Evolutionary conservation across 2,113 vertebrate species (phyloP).

Genomic region (Burhinus bistriatus): DNA sequence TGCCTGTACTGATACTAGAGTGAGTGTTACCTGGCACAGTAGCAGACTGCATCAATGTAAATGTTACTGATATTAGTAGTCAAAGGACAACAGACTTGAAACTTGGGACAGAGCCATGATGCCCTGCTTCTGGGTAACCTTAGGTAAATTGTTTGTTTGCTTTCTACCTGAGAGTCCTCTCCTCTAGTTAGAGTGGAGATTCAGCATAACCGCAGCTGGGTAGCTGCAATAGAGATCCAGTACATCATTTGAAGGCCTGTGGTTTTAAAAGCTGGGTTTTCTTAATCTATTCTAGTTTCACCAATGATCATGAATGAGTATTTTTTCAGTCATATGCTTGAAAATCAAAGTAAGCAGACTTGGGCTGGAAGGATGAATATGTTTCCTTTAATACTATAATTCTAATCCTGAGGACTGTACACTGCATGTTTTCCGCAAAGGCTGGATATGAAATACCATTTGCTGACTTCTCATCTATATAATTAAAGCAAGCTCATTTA

Average conservation of each 20-base stretch:
- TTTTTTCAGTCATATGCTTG: not conserved
- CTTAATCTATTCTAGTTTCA: not conserved
- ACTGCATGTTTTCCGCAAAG: not conserved
- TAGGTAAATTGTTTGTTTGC: not conserved
- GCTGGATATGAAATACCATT: not conserved
- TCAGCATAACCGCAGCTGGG: not conserved
- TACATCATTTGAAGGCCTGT: not conserved
- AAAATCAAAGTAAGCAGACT: not conserved
- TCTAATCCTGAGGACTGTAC: not conserved
- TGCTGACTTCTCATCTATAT: not conserved
- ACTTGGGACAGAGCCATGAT: no score
- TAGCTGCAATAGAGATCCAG: not conserved
- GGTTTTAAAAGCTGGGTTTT: not conserved
- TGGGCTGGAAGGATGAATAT: not conserved
- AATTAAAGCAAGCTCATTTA: not conserved
- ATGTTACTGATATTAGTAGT: not conserved
- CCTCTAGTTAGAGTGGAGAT: not conserved
- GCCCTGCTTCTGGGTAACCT: not conserved
- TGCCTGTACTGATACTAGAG: not conserved
- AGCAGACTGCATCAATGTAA: not conserved
- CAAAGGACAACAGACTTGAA: not conserved
- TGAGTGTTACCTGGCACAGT: no score
- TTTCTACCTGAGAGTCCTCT: not conserved
- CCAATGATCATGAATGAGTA: not conserved
- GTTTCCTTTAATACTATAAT: not conserved